Conservation (phyloP, 2,113 vertebrate species). For the Macaca mulatta region DNA sequence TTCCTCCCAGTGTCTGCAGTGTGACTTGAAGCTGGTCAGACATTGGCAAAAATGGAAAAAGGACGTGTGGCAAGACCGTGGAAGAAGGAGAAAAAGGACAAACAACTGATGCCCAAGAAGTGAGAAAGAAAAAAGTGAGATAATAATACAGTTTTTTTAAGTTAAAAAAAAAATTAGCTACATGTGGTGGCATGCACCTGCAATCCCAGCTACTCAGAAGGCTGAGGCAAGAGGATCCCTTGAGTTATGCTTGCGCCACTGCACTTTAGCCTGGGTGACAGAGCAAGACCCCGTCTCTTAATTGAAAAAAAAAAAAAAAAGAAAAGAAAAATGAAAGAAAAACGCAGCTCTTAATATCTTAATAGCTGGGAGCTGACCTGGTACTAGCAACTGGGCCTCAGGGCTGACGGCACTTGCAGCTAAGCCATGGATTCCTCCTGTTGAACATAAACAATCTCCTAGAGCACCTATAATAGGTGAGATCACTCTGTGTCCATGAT, state of each 20-base stretch:
- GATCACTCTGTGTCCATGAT: background rate
- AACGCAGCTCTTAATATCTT: background rate
- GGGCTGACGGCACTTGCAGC: background rate
- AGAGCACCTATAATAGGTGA: background rate
- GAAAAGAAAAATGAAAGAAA: background rate
- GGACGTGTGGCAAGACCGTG: background rate
- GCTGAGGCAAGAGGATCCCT: no score
- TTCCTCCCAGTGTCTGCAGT: background rate
- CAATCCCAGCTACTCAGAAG: no score
- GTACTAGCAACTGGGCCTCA: background rate
- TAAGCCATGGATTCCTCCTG: background rate
- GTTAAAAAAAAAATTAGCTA: no score
- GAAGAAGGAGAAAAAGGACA: background rate
- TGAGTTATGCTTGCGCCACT: no score
- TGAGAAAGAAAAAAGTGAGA: background rate
- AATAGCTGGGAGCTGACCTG: background rate
- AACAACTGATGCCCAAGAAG: background rate
- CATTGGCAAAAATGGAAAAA: background rate
- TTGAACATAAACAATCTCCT: background rate
- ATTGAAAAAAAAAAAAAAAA: background rate
- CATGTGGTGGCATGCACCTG: no score
- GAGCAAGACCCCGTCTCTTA: no score
- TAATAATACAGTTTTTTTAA: no score
- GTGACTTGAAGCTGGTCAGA: background rate
- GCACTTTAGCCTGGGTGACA: no score